Conservation (phyloP, 1,140 invertebrate genomes). For the Bombus polaris region DNA sequence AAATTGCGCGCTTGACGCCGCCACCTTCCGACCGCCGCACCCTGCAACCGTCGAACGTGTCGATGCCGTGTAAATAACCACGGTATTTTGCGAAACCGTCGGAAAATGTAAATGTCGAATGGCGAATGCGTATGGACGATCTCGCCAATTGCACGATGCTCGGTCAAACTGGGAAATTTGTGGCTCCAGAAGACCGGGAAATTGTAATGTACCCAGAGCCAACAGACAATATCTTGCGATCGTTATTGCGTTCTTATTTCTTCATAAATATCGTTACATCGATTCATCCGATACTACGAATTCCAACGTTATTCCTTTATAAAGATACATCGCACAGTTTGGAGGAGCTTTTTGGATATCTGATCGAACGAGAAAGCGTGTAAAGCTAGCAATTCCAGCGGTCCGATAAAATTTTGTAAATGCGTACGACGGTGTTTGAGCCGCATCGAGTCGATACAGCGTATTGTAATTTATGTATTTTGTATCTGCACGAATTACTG, state of each 20-base stretch:
- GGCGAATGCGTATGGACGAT: background rate
- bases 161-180: background rate
- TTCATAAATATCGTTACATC: background rate
- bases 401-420: background rate
- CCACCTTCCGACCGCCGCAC: background rate
- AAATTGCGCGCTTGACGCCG: background rate
- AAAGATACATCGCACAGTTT: background rate
- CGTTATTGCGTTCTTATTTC: conserved; percentile 1
- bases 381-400: background rate
- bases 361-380: background rate
- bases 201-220: background rate
- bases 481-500: too few relatives aligned
- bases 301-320: background rate
- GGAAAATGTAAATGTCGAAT: conserved; percentile 6
- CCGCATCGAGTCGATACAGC: background rate
- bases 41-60: background rate
- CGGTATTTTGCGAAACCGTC: background rate
- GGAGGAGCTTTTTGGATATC: background rate
- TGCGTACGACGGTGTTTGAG: background rate
- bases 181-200: background rate
- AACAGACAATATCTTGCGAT: background rate
- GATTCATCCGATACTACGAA: background rate
- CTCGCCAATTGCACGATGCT: background rate
- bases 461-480: background rate
- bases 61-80: conserved; percentile 13